Evolutionary conservation across 2,888 invertebrate species (phyloP).

Genomic region (Lamellibrachia columna): DNA sequence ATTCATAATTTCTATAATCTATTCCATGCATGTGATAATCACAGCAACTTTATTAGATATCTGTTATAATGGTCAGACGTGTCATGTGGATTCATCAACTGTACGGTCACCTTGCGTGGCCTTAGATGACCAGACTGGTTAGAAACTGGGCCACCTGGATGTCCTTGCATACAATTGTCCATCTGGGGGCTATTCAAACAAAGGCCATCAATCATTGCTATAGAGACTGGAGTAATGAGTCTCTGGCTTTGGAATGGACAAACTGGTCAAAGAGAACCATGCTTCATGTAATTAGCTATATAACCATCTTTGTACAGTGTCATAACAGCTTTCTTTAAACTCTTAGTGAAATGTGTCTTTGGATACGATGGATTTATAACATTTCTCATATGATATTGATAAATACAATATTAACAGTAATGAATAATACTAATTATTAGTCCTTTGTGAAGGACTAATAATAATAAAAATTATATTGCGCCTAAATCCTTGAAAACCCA

Average conservation of each 20-base stretch:
- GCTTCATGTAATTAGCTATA: not conserved
- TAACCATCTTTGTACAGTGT: not conserved
- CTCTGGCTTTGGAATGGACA: not conserved
- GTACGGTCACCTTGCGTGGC: not conserved
- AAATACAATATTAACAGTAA: no score
- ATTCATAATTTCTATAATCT: not conserved
- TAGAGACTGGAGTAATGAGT: not conserved
- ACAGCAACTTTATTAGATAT: not conserved
- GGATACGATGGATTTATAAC: no score
- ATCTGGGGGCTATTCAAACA: not conserved
- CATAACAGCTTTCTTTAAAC: no score
- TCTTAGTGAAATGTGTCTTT: no score
- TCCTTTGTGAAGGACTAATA: no score
- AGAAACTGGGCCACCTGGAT: not conserved
- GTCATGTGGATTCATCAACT: not conserved
- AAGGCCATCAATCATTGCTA: not conserved
- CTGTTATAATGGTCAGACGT: not conserved
- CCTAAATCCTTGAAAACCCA: no score
- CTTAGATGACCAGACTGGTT: not conserved
- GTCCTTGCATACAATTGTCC: not conserved
- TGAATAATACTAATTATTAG: no score
- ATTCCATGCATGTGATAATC: not conserved
- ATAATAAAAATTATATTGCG: no score
- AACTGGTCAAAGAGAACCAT: not conserved
- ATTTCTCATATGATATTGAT: no score